A percentile compares a stretch with the other conserved stretches of the same genome.
phyloP scores from a whole-genome alignment of 2,113 vertebrate genomes.

The Donacobius atricapilla region DNA sequence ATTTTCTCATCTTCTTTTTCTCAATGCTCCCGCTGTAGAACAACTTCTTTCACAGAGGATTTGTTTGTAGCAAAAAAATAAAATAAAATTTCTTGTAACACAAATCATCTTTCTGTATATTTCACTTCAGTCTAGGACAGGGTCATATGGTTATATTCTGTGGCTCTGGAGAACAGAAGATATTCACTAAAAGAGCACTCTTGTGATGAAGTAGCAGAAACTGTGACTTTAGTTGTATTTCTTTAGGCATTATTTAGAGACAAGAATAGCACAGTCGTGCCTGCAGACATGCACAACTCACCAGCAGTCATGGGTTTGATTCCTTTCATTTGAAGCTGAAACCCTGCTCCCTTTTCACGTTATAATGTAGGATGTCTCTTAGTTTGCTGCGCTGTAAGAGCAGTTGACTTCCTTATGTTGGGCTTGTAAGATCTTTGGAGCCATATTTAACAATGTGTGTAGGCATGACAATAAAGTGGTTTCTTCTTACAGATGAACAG shows the following conservation, averaged over 20 bases:
- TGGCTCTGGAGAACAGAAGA: background rate
- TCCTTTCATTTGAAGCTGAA: slow-evolving; percentile 38
- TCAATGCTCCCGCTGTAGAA: background rate
- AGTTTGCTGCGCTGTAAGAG: slow-evolving; percentile 19
- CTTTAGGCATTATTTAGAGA: background rate
- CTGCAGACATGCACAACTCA: background rate
- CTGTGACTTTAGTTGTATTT: background rate
- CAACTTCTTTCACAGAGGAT: background rate
- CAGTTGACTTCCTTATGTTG: background rate
- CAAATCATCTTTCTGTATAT: background rate
- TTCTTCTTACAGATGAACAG: background rate
- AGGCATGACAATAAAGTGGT: background rate
- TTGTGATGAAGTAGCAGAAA: background rate
- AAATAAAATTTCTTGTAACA: background rate
- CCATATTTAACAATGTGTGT: background rate
- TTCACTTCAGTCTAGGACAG: background rate
- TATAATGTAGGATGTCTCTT: background rate
- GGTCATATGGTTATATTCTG: background rate
- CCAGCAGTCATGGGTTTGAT: background rate
- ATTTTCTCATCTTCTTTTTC: background rate
- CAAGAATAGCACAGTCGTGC: background rate
- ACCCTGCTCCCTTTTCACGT: background rate
- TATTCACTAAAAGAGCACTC: background rate
- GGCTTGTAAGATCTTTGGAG: background rate
- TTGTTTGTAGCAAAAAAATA: background rate